Base-by-base conservation (phyloP, 1,140 invertebrate genomes). In the Harlomillsia oculata region DNA sequence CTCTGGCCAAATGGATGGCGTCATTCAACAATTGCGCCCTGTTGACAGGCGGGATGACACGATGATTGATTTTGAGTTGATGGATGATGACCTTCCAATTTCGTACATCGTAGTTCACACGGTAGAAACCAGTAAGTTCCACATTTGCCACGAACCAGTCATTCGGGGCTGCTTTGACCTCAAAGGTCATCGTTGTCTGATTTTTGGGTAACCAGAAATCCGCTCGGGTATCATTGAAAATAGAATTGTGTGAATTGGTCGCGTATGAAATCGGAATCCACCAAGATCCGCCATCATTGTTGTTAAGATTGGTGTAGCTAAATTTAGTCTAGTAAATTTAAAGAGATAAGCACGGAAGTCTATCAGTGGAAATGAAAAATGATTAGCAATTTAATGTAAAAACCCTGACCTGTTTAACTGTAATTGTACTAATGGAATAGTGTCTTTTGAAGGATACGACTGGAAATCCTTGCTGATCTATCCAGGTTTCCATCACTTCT, bases 21-120 rank as follows among this genome's bases (percentile, higher is more conserved):
- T 95, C 91, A 67, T 94, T 87, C 1, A 95, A 74, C 4, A 94
- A 73, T 69, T 95, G 90, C 0, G 89, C 90, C 57, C 90, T 72
- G 69, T 94, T 95, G 21, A 84, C 79, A 0, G 80, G 75, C 34
- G 82, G 76, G 41, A 92, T 87, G 4, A 71, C 70, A 43, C 78
- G 69, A 4, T 67, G 62, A 23, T 74, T 72, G 44, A 77, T 70
- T 55, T 79, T 77, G 5, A 91, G 68, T 57, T 89, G 78, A 5
- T 78, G 70, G 0, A 80, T 81, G 5, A 90, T 73, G 53, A 86
- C 68, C 44, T 80, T 69, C 89, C 88, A 91, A 67, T 91, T 91
- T 11, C 72, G 69, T 26, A 74, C 65, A 57, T 91, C 87, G 65
- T 90, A 90, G 68, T 89, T 90, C 0, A 89, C 82, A 34, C 85